Evolutionary conservation across 2,113 vertebrate species (phyloP), one percentile per base, ranked within the genome.

Genomic region (Leucopsar rothschildi): DNA sequence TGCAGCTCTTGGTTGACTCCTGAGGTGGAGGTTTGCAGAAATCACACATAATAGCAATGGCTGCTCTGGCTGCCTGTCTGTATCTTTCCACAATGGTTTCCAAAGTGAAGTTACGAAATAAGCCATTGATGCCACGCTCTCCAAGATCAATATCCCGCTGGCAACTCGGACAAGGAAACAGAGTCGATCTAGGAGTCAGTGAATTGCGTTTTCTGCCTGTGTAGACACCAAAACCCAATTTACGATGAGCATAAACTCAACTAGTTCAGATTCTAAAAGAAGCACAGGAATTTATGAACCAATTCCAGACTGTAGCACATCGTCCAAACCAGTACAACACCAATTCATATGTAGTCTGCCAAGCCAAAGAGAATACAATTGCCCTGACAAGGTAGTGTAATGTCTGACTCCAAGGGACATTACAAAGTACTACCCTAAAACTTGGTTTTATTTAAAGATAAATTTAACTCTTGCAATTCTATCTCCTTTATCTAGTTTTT

Each of bases 1-100:
- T 98, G 96, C 99, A 99, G 97, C 99, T 99, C 97, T 99, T 99
- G 2, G 99, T 99, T 45, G 99, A 99, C 93, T 99, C 99, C 66
- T 99, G 99, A 80, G 96, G 97, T 2, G 99, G 98, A n/a, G 99
- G 99, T 88, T 99, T 99, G 89, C 99, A 99, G 56, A 98, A 98
- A 94, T 99, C 98, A 33, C 99, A 99, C 99, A 99, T 99, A 93
- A 99, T 99, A 22, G 99, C 99, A 21, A 99, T 81, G 19, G 99
- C 99, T 6, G 99, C 99, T 8, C 99, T 98, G 19, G 99, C 99
- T 28, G 99, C 99, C 96, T 99, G 99, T 33, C 99, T 98, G 69
- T 99, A 99, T 59, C 99, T 98, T 96, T 99, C 99, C 2, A 99
- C 99, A 64, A 99, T 99, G 50, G 97, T 98, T 98, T 99, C 99